Evolutionary conservation across 2,888 invertebrate species (phyloP).

Genomic region (Euproctis similis): DNA sequence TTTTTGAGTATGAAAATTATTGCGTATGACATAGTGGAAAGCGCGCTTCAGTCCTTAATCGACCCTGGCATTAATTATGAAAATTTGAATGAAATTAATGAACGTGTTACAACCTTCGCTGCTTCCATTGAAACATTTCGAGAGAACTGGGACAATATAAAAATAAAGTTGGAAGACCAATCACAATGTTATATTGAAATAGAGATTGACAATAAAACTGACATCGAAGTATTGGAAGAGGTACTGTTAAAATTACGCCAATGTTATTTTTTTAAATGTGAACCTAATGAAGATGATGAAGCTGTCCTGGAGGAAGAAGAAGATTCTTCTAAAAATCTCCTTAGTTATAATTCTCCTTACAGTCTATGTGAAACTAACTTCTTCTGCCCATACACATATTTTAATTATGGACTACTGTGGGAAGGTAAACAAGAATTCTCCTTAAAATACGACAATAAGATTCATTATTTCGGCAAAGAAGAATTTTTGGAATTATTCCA

Average conservation of each 20-base stretch:
- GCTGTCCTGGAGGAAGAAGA: slow-evolving; percentile 33
- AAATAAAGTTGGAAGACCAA: slow-evolving; percentile 55
- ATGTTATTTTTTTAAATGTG: slow-evolving; percentile 41
- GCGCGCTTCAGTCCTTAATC: not conserved
- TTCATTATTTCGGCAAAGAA: slow-evolving; percentile 71
- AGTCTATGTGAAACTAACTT: slow-evolving; percentile 74
- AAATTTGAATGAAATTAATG: slow-evolving; percentile 24
- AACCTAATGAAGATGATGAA: slow-evolving; percentile 38
- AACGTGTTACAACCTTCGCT: slow-evolving; percentile 28
- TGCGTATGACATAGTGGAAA: slow-evolving; percentile 26
- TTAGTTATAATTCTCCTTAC: slow-evolving; percentile 41
- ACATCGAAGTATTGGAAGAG: slow-evolving; percentile 51
- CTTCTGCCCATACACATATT: slow-evolving; percentile 79
- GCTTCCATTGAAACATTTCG: slow-evolving; percentile 48
- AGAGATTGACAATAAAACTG: slow-evolving; percentile 61
- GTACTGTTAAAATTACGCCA: slow-evolving; percentile 46
- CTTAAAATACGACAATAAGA: slow-evolving; percentile 67
- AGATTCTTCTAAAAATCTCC: slow-evolving; percentile 31
- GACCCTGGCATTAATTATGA: not conserved
- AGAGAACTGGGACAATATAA: slow-evolving; percentile 54
- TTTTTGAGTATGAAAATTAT: slow-evolving; percentile 32
- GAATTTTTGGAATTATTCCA: slow-evolving; percentile 66
- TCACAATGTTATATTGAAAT: slow-evolving; percentile 53
- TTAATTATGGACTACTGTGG: slow-evolving; percentile 72
- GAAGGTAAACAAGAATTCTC: slow-evolving; percentile 76